Evolutionary conservation across 2,113 vertebrate species (phyloP).

Genomic region (Ia io): DNA sequence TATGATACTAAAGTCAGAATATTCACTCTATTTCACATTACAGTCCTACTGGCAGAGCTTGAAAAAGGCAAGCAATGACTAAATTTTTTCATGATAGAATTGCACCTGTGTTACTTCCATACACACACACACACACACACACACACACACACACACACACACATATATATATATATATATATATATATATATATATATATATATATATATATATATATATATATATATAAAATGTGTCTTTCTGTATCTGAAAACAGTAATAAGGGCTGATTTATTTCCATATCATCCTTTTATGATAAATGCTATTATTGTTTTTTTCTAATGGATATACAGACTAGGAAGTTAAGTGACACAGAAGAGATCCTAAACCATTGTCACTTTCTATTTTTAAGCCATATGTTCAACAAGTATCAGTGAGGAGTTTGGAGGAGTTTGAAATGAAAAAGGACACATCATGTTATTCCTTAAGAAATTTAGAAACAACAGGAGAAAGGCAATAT

Average conservation of each 20-base stretch:
- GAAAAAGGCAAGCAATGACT: neutral
- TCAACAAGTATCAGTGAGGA: slow-evolving; percentile 11
- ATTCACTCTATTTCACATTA: slow-evolving; percentile 64
- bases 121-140: neutral
- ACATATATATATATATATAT: no score
- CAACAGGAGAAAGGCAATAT: neutral
- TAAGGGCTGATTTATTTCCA: neutral
- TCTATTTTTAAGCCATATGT: neutral
- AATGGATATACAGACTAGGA: neutral
- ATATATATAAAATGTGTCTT: neutral
- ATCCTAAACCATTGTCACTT: neutral
- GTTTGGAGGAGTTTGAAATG: neutral
- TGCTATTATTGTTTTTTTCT: neutral
- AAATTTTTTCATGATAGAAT: slow-evolving; percentile 50
- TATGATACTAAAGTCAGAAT: slow-evolving; percentile 60
- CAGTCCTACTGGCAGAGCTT: slow-evolving; percentile 41
- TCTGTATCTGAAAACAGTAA: slow-evolving; percentile 31
- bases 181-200: no score
- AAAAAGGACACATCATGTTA: neutral
- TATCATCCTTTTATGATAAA: slow-evolving; percentile 10
- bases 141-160: neutral
- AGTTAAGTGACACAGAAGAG: slow-evolving; percentile 17
- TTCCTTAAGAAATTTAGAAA: slow-evolving; percentile 36
- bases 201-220: no score
- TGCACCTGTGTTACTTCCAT: slow-evolving; percentile 15